Conservation (phyloP, 2,888 invertebrate genomes). For the Holacanthella duospinosa region DNA sequence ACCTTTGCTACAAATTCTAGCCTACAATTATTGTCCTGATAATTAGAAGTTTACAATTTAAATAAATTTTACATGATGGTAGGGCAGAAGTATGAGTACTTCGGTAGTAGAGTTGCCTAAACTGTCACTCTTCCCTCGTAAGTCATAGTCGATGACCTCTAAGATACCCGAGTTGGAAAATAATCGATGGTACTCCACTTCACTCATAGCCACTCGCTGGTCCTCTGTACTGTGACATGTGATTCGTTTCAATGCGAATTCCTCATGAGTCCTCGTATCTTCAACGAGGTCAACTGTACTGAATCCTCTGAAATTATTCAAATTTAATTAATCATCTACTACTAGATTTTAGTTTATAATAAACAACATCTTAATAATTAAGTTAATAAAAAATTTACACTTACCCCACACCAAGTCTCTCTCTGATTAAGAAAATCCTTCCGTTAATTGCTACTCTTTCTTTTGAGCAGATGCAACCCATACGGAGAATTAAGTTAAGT, state of each 20-base stretch:
- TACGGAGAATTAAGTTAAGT: constrained; percentile 56
- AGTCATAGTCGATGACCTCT: constrained; percentile 56
- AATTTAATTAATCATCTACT: neutral
- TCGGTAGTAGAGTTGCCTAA: constrained; percentile 58
- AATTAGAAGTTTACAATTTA: neutral
- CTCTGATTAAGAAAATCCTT: constrained; percentile 53
- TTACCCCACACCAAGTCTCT: constrained; percentile 47
- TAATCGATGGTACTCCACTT: constrained; percentile 61
- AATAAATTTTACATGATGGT: constrained; percentile 49
- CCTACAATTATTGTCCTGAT: neutral
- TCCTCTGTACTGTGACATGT: constrained; percentile 69
- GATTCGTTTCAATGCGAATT: constrained; percentile 67
- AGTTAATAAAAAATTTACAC: constrained; percentile 9
- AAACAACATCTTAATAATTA: no score
- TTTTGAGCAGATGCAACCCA: constrained; percentile 65
- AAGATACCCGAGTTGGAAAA: constrained; percentile 63
- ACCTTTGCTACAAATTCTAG: neutral
- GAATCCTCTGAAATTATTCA: constrained; percentile 56
- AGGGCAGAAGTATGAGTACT: constrained; percentile 62
- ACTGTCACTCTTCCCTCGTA: constrained; percentile 53
- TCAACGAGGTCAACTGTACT: constrained; percentile 68
- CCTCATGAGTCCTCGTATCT: constrained; percentile 53
- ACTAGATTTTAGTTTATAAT: neutral
- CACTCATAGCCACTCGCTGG: constrained; percentile 49
- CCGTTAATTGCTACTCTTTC: constrained; percentile 61